Evolutionary conservation across 2,113 vertebrate species (phyloP).

Genomic region (Sisor rabdophorus): DNA sequence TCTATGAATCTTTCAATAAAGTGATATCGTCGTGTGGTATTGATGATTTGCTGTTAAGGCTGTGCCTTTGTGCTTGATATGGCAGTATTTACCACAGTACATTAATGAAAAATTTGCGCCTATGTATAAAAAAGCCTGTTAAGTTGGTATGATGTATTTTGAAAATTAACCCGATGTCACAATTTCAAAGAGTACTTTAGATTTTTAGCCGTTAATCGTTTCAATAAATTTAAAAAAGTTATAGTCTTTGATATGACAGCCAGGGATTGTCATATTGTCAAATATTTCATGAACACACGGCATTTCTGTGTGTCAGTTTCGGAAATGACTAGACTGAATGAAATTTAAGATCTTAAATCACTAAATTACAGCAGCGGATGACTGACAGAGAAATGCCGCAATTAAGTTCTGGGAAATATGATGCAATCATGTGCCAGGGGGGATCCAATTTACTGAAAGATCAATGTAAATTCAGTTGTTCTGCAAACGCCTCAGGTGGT

Average conservation of each 20-base stretch:
- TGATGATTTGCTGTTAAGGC: neutral
- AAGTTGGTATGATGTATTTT: neutral
- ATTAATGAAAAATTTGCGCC: neutral
- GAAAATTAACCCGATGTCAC: neutral
- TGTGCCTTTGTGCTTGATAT: neutral
- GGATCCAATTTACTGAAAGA: slow-evolving; percentile 43
- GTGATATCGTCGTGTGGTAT: neutral
- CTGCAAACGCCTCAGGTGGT: slow-evolving; percentile 38
- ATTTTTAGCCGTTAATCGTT: slow-evolving; percentile 18
- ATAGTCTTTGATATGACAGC: slow-evolving; percentile 10
- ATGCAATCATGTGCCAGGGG: slow-evolving; percentile 25
- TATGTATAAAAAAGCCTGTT: neutral
- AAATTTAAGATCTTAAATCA: slow-evolving; percentile 43
- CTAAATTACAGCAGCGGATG: slow-evolving; percentile 30
- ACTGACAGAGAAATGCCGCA: slow-evolving; percentile 32
- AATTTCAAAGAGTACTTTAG: slow-evolving; percentile 18
- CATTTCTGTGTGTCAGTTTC: slow-evolving; percentile 1
- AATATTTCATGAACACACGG: slow-evolving; percentile 24
- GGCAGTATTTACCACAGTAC: neutral
- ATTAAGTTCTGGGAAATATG: slow-evolving; percentile 45
- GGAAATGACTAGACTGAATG: slow-evolving; percentile 33
- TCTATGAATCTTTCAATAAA: neutral
- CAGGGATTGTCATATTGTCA: slow-evolving; percentile 26
- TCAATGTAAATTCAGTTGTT: slow-evolving; percentile 38
- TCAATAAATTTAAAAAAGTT: neutral